Evolutionary conservation across 2,113 vertebrate genomes (phyloP), one percentile per base, ranked within the genome.

Genomic region (Australoheros scitulus): DNA sequence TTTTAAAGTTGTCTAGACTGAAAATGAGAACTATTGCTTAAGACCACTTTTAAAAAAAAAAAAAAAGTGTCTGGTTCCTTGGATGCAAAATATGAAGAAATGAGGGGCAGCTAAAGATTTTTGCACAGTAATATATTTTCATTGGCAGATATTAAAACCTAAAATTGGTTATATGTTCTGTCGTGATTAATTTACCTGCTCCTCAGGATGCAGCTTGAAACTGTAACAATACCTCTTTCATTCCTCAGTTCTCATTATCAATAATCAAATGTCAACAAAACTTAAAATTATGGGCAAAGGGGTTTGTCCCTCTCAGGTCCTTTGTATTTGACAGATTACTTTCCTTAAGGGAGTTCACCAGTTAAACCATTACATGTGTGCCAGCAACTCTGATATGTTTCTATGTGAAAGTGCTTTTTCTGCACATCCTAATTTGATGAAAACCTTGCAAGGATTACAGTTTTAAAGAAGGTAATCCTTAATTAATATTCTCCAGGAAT

Each of bases 401-500:
- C 32, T 57, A 68, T 61, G 6, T 76, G 20, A 77, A 72, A 13
- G 34, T 36, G 26, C 34, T n/a, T 34, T 24, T 61, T 24, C 57
- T 38, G 9, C 11, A 22, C 58, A 20, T 15, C 4, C 55, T 65
- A 24, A 84, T 57, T 80, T 38, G 61, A 34, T 86, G 13, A 43
- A 64, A 76, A 68, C 41, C 32, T 38, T n/a, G 59, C 60, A n/a
- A 1, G 22, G 24, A 32, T 52, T 38, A 29, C 3, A 32, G n/a
- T 52, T 59, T 63, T 79, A 55, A 47, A 52, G 24, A 13, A 52
- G 24, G 24, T 72, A 20, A 57, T 64, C 43, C 57, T 61, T 61
- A 36, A 85, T 84, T 61, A 78, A 76, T 43, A 29, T 38, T 22
- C 72, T 43, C 11, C 17, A 61, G 32, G 38, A 82, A 36, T 50